phyloP scores from a whole-genome alignment of 2,113 vertebrate genomes.

The Murina feae region DNA sequence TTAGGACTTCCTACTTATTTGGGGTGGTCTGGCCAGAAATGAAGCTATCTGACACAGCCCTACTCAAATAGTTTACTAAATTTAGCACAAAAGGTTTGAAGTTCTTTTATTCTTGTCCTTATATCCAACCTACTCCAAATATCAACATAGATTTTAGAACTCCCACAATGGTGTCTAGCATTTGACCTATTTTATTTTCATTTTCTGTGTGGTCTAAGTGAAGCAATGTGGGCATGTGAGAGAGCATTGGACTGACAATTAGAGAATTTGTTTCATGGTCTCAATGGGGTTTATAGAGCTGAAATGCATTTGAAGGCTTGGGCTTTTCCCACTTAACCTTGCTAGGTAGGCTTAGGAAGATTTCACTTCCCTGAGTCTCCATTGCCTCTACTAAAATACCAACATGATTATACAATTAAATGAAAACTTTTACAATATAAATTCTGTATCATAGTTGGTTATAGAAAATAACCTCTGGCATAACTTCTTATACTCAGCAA shows the following conservation, averaged over 20 bases:
- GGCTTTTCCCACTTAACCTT: neutral
- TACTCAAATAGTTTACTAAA: conserved; percentile 26
- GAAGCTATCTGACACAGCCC: neutral
- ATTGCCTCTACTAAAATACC: neutral
- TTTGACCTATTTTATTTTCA: conserved; percentile 40
- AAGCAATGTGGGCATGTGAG: conserved; percentile 6
- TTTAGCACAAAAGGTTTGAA: conserved; percentile 9
- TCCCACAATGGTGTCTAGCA: conserved; percentile 28
- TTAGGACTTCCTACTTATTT: conserved; percentile 29
- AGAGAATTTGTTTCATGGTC: neutral
- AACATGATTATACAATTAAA: neutral
- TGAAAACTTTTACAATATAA: neutral
- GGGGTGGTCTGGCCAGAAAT: conserved; percentile 28
- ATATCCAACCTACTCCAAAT: neutral
- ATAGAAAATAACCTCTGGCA: neutral
- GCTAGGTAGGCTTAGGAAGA: neutral
- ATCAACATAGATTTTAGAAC: conserved; percentile 40
- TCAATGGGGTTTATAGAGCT: neutral
- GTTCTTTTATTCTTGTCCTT: neutral
- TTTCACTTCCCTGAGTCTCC: conserved; percentile 4
- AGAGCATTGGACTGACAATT: neutral
- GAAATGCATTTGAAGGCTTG: neutral
- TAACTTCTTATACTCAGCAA: neutral
- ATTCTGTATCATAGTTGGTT: neutral
- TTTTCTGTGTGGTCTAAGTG: conserved; percentile 33